phyloP scores from a whole-genome alignment of 2,797 vertebrate genomes.

The Hydrocynus forskahlii region DNA sequence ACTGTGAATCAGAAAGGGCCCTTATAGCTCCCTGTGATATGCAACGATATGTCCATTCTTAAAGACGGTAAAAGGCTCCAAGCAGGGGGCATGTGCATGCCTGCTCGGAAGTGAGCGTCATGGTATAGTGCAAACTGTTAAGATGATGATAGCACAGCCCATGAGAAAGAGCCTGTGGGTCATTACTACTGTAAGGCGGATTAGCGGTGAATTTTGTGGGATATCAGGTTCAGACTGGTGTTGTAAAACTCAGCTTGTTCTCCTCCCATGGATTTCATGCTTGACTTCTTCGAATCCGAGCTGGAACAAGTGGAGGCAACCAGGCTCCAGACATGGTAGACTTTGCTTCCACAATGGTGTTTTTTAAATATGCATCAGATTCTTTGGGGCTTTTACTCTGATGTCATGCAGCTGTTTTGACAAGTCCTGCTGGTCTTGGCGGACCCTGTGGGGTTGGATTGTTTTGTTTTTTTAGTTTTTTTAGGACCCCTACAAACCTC shows the following conservation, averaged over 20 bases:
- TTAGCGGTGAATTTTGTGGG: constrained; percentile 41
- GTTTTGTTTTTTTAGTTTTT: constrained; percentile 18
- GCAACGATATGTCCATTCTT: neutral
- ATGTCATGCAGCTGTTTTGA: constrained; percentile 47
- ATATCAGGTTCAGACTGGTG: constrained; percentile 50
- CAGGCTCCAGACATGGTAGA: constrained; percentile 12
- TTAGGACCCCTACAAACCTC: neutral
- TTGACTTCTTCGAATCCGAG: constrained; percentile 31
- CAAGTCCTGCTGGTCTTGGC: constrained; percentile 19
- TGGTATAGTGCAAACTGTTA: constrained; percentile 38
- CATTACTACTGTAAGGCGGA: constrained; percentile 38
- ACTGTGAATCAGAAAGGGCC: constrained; percentile 28
- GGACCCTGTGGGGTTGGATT: neutral
- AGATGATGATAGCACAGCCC: constrained; percentile 41
- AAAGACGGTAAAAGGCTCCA: neutral
- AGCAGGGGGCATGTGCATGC: constrained; percentile 24
- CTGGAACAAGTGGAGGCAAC: constrained; percentile 28
- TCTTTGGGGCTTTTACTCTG: constrained; percentile 23
- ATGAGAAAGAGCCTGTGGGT: constrained; percentile 37
- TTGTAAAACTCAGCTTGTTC: constrained; percentile 26
- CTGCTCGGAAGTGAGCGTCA: constrained; percentile 37
- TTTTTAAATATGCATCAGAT: constrained; percentile 49
- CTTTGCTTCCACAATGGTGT: constrained; percentile 34
- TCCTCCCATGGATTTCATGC: constrained; percentile 43
- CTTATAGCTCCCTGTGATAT: constrained; percentile 29